These are phyloP conservation scores for Ganaspis brasiliensis DNA, from an alignment of 2,888 invertebrate species.

Conservation along the genomic window DNA sequence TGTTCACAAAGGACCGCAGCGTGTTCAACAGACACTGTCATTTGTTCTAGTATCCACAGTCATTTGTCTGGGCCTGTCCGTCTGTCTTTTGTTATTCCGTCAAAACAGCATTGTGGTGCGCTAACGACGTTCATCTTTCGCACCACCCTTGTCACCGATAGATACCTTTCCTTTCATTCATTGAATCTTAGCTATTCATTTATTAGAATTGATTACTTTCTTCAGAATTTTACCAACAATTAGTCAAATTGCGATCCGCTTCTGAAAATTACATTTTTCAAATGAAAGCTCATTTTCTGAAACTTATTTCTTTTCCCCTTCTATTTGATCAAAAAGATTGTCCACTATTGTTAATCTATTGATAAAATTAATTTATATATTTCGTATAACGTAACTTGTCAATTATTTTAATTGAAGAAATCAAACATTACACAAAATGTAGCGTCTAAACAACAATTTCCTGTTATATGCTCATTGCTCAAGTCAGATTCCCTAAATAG, in stretches of 20 bases:
- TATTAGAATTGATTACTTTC: constrained; percentile 36
- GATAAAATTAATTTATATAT: too few relatives aligned
- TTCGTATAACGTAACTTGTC: too few relatives aligned
- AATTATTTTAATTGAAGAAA: too few relatives aligned
- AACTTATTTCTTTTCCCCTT: not conserved
- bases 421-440: too few relatives aligned
- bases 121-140: constrained; percentile 71
- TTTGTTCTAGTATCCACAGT: constrained; percentile 76
- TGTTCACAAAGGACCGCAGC: constrained; percentile 74
- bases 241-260: not conserved
- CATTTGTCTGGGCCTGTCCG: constrained; percentile 76
- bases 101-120: constrained; percentile 77
- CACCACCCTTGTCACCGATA: constrained; percentile 36
- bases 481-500: too few relatives aligned
- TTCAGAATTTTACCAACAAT: not conserved
- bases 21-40: constrained; percentile 73
- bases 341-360: too few relatives aligned
- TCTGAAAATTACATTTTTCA: constrained; percentile 11
- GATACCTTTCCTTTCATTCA: constrained; percentile 17
- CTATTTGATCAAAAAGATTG: not conserved
- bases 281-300: not conserved
- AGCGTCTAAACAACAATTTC: too few relatives aligned
- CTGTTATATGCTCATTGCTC: too few relatives aligned
- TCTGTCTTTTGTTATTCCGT: constrained; percentile 73
- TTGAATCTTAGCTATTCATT: not conserved